Conservation (phyloP, 1,140 invertebrate genomes). For the Diorhabda sublineata region DNA sequence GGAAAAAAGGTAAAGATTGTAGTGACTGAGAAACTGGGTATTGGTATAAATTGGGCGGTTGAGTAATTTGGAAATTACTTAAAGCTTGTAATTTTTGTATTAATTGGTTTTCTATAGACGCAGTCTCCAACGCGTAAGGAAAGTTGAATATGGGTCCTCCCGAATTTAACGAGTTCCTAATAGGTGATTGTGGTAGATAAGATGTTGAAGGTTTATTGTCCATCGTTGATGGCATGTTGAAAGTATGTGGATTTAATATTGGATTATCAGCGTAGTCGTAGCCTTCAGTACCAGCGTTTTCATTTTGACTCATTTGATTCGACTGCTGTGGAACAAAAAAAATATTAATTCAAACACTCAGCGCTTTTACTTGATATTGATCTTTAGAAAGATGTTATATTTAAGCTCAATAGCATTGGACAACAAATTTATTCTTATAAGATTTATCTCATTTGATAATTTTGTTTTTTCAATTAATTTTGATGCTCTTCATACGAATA, state of each 20-base stretch:
- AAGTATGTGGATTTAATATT: constrained; percentile 21
- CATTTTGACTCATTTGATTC: not conserved
- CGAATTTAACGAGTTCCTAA: constrained; percentile 36
- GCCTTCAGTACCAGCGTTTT: constrained; percentile 2
- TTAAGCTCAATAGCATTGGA: no score
- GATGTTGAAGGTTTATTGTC: constrained; percentile 41
- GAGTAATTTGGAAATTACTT: constrained; percentile 32
- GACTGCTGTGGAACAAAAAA: constrained; percentile 20
- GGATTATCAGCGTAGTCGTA: constrained; percentile 7
- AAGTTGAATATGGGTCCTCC: constrained; percentile 38
- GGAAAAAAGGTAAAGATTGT: constrained; percentile 26
- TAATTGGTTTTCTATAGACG: constrained; percentile 36
- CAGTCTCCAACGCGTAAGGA: constrained; percentile 29
- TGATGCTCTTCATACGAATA: no score
- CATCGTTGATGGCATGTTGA: constrained; percentile 38
- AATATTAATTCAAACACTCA: not conserved
- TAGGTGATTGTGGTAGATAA: constrained; percentile 38
- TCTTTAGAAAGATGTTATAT: no score
- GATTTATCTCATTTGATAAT: no score
- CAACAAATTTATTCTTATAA: no score
- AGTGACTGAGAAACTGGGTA: constrained; percentile 31
- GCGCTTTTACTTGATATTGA: not conserved
- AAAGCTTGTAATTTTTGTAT: constrained; percentile 41
- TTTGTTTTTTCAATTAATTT: no score
- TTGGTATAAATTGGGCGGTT: constrained; percentile 20